Evolutionary conservation across 2,888 invertebrate genomes (phyloP).

Genomic region (Ypsolopha sequella): DNA sequence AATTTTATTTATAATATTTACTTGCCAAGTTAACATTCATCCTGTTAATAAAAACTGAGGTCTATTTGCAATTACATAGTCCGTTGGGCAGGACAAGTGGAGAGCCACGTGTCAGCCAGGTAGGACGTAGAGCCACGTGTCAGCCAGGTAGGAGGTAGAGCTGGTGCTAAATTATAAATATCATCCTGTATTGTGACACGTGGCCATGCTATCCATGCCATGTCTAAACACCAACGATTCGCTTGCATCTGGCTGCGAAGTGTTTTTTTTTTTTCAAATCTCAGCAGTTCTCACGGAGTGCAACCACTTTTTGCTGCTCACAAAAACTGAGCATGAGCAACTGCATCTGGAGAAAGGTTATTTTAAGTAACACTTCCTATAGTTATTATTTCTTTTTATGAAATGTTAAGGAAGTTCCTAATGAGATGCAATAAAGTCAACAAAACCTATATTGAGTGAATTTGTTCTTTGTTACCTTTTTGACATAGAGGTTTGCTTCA

Average conservation of each 20-base stretch:
- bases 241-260: conserved; percentile 48
- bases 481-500: too few species aligned
- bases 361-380: conserved; percentile 30
- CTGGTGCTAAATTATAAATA: conserved; percentile 23
- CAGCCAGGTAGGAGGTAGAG: not conserved
- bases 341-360: conserved; percentile 50
- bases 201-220: conserved; percentile 22
- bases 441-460: too few species aligned
- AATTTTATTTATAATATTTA: too few species aligned
- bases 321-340: conserved; percentile 46
- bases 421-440: too few species aligned
- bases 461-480: too few species aligned
- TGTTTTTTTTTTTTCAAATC: conserved; percentile 26
- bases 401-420: too few species aligned
- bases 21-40: too few species aligned
- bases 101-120: conserved; percentile 33
- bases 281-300: conserved; percentile 49
- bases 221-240: conserved; percentile 22
- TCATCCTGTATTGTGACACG: conserved; percentile 56
- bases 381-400: not conserved
- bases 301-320: conserved; percentile 36
- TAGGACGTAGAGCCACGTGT: not conserved
- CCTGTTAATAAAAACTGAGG: conserved; percentile 29
- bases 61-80: conserved; percentile 55
- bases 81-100: conserved; percentile 44